Evolutionary conservation across 1,140 invertebrate species (phyloP).

Genomic region (Delia radicum): DNA sequence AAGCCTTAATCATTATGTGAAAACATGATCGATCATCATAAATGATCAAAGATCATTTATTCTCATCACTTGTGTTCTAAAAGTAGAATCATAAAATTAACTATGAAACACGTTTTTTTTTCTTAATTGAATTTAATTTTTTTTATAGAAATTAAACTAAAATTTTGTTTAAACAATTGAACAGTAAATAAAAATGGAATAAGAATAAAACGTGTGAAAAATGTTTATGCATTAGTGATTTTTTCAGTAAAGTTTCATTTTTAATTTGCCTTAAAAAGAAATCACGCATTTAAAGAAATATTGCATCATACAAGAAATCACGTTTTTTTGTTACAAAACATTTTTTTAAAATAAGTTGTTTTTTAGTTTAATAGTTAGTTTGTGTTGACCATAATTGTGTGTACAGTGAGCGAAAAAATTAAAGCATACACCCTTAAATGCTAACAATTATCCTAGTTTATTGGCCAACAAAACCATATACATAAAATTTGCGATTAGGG

Average conservation of each 20-base stretch:
- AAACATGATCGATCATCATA: neutral
- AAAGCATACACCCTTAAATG: no score
- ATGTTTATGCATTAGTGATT: neutral
- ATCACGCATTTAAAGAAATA: neutral
- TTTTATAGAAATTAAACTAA: constrained; percentile 6
- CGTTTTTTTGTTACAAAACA: neutral
- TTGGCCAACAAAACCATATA: no score
- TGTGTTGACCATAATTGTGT: constrained; percentile 8
- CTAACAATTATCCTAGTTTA: no score
- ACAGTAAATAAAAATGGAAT: neutral
- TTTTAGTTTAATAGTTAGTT: neutral
- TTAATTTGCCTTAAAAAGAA: neutral
- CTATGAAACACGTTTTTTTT: neutral
- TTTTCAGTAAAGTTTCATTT: neutral
- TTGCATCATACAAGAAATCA: neutral
- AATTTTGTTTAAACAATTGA: constrained; percentile 11
- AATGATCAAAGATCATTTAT: neutral
- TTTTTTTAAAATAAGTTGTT: neutral
- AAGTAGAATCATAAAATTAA: neutral
- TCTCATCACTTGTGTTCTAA: neutral
- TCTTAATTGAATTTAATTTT: neutral
- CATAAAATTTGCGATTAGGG: no score
- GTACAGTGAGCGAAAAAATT: no score
- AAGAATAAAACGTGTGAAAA: neutral
- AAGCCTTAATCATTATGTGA: neutral